Percentiles rank a stretch among this genome's conserved stretches.
phyloP scores from a whole-genome alignment of 2,888 invertebrate genomes.

The Nemotelus nigrinus region DNA sequence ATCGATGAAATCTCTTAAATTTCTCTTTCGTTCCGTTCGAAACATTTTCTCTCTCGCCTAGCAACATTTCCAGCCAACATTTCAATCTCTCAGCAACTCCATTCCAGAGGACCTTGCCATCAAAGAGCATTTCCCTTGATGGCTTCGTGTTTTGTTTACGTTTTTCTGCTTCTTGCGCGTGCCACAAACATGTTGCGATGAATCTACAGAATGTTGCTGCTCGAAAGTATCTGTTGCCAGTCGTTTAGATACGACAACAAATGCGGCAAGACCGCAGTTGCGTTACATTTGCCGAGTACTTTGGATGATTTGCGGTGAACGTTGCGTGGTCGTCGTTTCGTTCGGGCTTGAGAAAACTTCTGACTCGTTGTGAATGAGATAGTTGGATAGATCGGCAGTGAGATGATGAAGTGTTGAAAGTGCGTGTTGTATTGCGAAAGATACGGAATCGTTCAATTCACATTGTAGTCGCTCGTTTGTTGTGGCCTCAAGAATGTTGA shows the following conservation, averaged over 20 bases:
- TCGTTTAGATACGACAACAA: slow-evolving; percentile 16
- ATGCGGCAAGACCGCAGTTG: slow-evolving; percentile 28
- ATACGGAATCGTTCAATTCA: no score
- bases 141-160: slow-evolving; percentile 22
- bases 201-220: neutral
- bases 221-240: slow-evolving; percentile 2
- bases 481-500: no score
- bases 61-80: slow-evolving; percentile 23
- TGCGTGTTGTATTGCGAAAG: no score
- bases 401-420: no score
- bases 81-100: no score
- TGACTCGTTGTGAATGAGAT: neutral
- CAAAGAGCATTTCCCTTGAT: slow-evolving; percentile 30
- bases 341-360: neutral
- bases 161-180: slow-evolving; percentile 17
- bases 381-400: neutral
- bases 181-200: neutral
- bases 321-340: neutral
- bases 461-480: no score
- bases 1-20: neutral
- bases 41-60: neutral
- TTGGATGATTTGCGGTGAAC: neutral
- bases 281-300: slow-evolving; percentile 31
- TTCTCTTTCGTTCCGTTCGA: neutral
- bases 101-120: slow-evolving; percentile 37